Evolutionary conservation across 2,797 vertebrate species (phyloP), one percentile per base, ranked within the genome.

Genomic region (Epinephelus coioides): DNA sequence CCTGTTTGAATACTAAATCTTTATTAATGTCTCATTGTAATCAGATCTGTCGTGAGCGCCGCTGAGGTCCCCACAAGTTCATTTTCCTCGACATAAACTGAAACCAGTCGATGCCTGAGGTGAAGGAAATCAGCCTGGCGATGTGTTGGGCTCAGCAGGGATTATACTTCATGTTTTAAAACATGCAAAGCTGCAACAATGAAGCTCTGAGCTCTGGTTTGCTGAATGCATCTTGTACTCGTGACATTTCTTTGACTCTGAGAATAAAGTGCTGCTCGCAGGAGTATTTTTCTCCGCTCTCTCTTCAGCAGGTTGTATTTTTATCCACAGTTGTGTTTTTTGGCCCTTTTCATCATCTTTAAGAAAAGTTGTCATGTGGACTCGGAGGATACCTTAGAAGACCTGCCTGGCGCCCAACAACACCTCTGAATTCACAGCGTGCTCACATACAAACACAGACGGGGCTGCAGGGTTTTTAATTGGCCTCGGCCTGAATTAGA

Each of bases 401-500:
- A 76, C 51, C 84, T 64, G 81, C 61, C 76, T n/a, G 64, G 61
- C 62, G 8, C 81, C 73, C 70, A 84, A 72, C 89, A 91, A 85
- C 90, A 91, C 83, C 85, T 88, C 82, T 60, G 83, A 69, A 88
- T 86, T 82, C 81, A 65, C 76, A 64, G 19, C 2, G 65, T 44
- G 73, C 71, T 27, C 69, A 7, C 78, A 66, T 63, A 40, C 54
- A 71, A 49, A 77, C 73, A 77, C 62, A 79, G 43, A 63, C 19
- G 3, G 7, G 51, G 53, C 88, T 93, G 69, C 74, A 0, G 86
- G 90, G 27, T 68, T 88, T 85, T 89, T 89, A 92, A 90, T 88
- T 89, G 87, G 88, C 84, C 78, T 69, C 69, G 66, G 77, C 76
- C 78, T 74, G 90, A 81, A 91, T 87, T 80, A 88, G 70, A 88